These are phyloP conservation scores for Neopipo cinnamomea DNA, from an alignment of 2,113 vertebrate genomes.

Conservation along the genomic window DNA sequence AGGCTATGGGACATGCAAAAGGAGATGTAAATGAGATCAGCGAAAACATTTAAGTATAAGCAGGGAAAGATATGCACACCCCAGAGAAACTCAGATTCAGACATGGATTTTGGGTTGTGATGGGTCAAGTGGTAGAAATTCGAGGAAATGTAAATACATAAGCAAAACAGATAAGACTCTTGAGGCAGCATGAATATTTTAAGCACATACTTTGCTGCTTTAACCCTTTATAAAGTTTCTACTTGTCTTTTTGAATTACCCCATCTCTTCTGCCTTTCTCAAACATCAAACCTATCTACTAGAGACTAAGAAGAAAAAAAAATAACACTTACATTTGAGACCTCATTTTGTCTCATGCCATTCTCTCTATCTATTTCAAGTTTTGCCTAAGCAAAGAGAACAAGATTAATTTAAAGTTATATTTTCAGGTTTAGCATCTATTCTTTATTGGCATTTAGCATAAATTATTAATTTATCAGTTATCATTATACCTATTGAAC, in stretches of 20 bases:
- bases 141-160: background rate
- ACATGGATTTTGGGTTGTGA: background rate
- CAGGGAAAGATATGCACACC: background rate
- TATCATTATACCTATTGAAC: background rate
- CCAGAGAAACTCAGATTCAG: background rate
- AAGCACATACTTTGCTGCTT: background rate
- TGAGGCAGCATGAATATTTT: background rate
- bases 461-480: background rate
- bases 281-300: background rate
- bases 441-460: background rate
- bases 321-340: background rate
- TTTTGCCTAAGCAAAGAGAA: background rate
- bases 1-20: background rate
- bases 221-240: background rate
- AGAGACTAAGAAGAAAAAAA: background rate
- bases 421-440: background rate
- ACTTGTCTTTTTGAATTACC: background rate
- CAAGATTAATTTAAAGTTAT: background rate
- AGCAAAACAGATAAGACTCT: background rate
- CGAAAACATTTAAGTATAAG: background rate
- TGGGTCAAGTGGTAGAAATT: background rate
- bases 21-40: background rate
- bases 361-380: background rate
- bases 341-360: background rate
- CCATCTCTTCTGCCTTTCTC: background rate